Conservation (phyloP, 1,140 invertebrate species). For the Trichomalopsis sarcophagae region DNA sequence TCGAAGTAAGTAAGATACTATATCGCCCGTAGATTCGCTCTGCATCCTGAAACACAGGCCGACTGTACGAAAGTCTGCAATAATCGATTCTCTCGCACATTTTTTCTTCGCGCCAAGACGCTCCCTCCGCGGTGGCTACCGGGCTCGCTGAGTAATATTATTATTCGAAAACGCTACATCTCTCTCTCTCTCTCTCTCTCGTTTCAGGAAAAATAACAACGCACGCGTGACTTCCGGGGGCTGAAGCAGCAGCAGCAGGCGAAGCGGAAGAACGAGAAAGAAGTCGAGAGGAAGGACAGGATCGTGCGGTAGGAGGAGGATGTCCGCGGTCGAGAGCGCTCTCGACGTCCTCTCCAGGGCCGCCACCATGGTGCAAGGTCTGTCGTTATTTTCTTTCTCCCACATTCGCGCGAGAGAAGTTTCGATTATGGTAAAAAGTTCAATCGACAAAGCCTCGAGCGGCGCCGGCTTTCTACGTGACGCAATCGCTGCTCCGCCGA, state of each 20-base stretch:
- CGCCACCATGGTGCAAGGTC: slow-evolving; percentile 92
- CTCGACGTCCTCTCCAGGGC: slow-evolving; percentile 91
- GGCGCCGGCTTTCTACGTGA: not conserved
- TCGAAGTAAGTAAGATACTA: not conserved
- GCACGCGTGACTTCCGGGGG: slow-evolving; percentile 24
- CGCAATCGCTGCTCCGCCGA: not conserved
- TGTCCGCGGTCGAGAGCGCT: slow-evolving; percentile 84
- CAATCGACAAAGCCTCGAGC: not conserved
- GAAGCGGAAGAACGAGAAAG: not conserved
- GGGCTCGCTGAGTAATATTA: not conserved
- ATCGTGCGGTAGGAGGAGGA: slow-evolving; percentile 55
- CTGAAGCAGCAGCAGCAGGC: slow-evolving; percentile 8
- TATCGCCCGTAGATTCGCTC: slow-evolving; percentile 3
- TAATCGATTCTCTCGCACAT: not conserved
- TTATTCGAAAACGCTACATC: not conserved
- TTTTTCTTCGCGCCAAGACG: slow-evolving; percentile 18
- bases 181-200: not conserved
- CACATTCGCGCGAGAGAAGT: not conserved
- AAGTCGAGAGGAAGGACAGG: slow-evolving; percentile 31
- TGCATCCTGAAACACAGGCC: not conserved
- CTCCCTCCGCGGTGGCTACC: not conserved
- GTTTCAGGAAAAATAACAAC: not conserved
- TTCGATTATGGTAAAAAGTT: not conserved
- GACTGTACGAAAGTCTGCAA: too few relatives aligned
- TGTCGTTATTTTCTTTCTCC: not conserved